phyloP scores from a whole-genome alignment of 2,113 vertebrate genomes.

The Catharus bicknelli region DNA sequence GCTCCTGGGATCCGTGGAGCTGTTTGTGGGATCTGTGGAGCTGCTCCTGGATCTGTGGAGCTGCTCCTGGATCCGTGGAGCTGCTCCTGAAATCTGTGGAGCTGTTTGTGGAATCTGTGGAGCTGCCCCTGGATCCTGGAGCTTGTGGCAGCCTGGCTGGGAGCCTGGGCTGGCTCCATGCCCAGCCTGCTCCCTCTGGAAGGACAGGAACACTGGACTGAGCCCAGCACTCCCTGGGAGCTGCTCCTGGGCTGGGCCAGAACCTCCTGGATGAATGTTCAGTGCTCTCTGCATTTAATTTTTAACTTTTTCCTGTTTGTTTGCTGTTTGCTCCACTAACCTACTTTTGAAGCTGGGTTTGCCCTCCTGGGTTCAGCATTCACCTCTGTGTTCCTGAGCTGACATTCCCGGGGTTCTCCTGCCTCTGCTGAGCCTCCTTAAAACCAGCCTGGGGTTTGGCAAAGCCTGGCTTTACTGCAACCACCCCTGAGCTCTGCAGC shows the following conservation, averaged over 20 bases:
- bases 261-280: neutral
- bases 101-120: too few species aligned
- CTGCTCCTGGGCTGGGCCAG: neutral
- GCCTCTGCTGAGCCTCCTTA: neutral
- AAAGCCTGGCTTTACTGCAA: neutral
- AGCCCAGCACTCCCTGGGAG: neutral
- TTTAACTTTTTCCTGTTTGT: accelerated
- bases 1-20: too few species aligned
- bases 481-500: neutral
- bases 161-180: neutral
- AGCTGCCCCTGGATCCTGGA: neutral
- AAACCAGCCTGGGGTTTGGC: accelerated
- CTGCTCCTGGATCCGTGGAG: too few species aligned
- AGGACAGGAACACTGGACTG: accelerated
- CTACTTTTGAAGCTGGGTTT: neutral
- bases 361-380: neutral
- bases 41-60: too few species aligned
- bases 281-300: accelerated
- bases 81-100: too few species aligned
- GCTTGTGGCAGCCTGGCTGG: neutral
- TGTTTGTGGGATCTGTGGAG: too few species aligned
- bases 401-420: neutral
- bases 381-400: accelerated
- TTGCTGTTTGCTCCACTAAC: neutral
- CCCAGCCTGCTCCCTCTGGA: neutral